Conservation (phyloP, 1,140 invertebrate species). For the Polypedilum pembai region DNA sequence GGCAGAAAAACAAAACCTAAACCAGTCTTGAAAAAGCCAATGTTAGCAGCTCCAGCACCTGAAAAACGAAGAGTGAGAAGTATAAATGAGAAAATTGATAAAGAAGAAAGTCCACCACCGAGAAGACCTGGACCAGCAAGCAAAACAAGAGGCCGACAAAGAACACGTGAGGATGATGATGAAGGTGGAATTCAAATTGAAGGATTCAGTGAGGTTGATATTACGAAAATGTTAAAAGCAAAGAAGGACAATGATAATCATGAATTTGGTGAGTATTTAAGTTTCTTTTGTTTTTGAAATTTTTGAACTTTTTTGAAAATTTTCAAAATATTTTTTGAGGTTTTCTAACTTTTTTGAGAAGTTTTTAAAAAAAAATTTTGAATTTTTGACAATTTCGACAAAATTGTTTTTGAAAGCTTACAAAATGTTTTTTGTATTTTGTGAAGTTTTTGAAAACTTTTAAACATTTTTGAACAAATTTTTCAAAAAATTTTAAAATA, state of each 20-base stretch:
- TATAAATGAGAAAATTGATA: background rate
- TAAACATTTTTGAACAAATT: too few species aligned
- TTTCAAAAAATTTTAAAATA: too few species aligned
- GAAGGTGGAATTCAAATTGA: background rate
- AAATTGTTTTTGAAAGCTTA: too few species aligned
- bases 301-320: too few species aligned
- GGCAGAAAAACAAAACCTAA: background rate
- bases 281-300: too few species aligned
- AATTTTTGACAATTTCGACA: too few species aligned
- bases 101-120: background rate
- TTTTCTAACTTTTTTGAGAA: too few species aligned
- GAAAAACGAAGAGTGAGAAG: background rate
- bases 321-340: too few species aligned
- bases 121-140: background rate
- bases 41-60: background rate
- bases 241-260: background rate
- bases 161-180: background rate
- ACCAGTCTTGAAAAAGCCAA: background rate
- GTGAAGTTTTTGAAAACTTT: too few species aligned
- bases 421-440: too few species aligned
- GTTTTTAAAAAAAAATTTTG: too few species aligned
- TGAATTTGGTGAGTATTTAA: background rate
- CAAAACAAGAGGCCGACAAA: background rate
- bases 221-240: background rate
- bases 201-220: background rate